Base-by-base conservation (phyloP, 1,140 invertebrate species). In the Tenebrio molitor region DNA sequence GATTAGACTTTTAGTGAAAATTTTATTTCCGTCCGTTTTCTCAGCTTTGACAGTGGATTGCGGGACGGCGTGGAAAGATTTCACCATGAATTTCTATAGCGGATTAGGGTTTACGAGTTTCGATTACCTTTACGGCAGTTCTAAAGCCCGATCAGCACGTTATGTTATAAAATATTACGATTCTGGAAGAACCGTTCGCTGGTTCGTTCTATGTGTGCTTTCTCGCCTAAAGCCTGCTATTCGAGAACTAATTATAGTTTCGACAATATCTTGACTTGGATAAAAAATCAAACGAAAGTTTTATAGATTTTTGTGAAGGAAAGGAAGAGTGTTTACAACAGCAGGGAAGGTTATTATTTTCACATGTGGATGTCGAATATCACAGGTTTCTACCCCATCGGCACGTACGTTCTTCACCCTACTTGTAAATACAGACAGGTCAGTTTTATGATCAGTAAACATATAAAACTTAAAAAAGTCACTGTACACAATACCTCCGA, bases 41-140 rank as follows among this genome's bases (percentile, higher is more conserved):
- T 21, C 8, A n/a, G 46, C 17, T 15, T 19, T 53, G 46, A 19
- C 19, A 58, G 19, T 58, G 50, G 50, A 58, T 58, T 58, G 19
- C 29, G 6, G 50, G 50, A 23, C 50, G n/a, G 23, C 29, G 50
- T 58, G 23, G 50, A n/a, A 73, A 74, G 74, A 65, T 73, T 46
- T 34, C 67, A 58, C 74, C 78, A 76, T 79, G 78, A 77, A 77
- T 79, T 77, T 73, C 76, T 77, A 77, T 79, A 69, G 74, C 69
- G 71, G 78, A 79, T 79, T 79, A 76, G 73, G 78, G 73, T 78
- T 81, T 81, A 81, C 78, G 79, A 79, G 75, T 81, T 81, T 81
- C 79, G 79, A 81, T 81, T 81, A 81, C 79, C 79, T 81, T 81
- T 81, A 81, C 79, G 76, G 76, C 74, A 75, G 77, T 72, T 72